Percentiles rank a stretch among this genome's conserved stretches.
phyloP scores from a whole-genome alignment of 2,888 invertebrate species.

The Halictus ligatus region DNA sequence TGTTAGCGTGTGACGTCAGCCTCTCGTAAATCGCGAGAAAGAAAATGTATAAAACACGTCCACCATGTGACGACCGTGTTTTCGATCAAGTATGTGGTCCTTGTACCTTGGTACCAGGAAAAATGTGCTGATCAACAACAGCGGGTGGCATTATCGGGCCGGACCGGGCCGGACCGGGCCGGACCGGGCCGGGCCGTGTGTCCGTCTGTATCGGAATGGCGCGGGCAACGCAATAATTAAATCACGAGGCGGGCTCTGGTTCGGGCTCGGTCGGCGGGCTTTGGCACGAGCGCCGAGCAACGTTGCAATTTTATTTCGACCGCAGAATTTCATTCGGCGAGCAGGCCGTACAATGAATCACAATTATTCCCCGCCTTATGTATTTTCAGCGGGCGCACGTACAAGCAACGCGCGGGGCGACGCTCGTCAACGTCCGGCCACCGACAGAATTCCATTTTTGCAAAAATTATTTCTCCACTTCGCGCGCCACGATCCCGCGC shows the following conservation, averaged over 20 bases:
- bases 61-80: background rate
- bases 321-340: slow-evolving; percentile 71
- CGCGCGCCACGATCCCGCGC: slow-evolving; percentile 36
- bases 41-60: background rate
- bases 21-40: background rate
- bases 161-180: background rate
- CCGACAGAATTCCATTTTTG: slow-evolving; percentile 71
- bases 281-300: slow-evolving; percentile 45
- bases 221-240: slow-evolving; percentile 61
- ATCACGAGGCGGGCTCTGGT: slow-evolving; percentile 23
- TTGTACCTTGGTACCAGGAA: background rate
- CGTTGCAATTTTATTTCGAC: slow-evolving; percentile 66
- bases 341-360: slow-evolving; percentile 66
- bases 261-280: background rate
- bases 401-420: background rate
- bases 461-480: slow-evolving; percentile 69
- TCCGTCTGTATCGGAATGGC: slow-evolving; percentile 50
- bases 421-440: slow-evolving; percentile 54
- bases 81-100: background rate
- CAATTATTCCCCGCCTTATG: slow-evolving; percentile 70
- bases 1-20: too few species aligned
- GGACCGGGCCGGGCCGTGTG: background rate
- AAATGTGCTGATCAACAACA: slow-evolving; percentile 37
- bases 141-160: slow-evolving; percentile 19
- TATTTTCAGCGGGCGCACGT: slow-evolving; percentile 41